These are phyloP conservation scores for Anoura caudifer DNA, from an alignment of 2,113 vertebrate species.

Conservation along the genomic window DNA sequence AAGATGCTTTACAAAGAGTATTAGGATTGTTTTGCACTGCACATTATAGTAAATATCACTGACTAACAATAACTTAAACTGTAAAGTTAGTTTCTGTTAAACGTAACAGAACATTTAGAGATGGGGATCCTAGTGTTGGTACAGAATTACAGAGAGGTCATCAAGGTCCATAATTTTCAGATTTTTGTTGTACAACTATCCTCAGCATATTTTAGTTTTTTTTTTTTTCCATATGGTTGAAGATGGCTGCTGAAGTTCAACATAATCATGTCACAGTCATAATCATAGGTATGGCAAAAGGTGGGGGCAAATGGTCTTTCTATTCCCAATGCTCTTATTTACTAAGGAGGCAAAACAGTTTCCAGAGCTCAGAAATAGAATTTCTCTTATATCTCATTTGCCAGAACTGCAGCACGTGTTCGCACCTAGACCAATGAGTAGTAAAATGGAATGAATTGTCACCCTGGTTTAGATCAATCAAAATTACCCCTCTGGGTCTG, in stretches of 20 bases:
- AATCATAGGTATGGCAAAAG: fast-evolving
- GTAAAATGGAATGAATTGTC: background rate
- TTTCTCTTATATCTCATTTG: background rate
- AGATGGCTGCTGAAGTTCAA: background rate
- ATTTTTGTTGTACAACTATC: background rate
- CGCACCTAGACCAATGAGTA: background rate
- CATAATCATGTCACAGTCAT: background rate
- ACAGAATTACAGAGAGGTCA: background rate
- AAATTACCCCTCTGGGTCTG: background rate
- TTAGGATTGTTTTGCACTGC: background rate
- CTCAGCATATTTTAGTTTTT: background rate
- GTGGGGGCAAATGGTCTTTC: background rate
- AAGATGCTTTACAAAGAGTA: background rate
- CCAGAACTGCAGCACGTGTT: background rate
- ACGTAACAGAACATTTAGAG: background rate
- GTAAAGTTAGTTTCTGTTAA: background rate
- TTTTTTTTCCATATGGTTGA: background rate
- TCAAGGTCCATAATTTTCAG: background rate
- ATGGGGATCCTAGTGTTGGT: background rate
- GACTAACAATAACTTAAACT: background rate
- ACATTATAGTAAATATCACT: background rate
- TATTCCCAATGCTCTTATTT: background rate
- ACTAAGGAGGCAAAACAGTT: background rate
- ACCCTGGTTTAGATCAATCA: background rate
- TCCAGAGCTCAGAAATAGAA: background rate